Evolutionary conservation across 2,888 invertebrate species (phyloP).

Genomic region (Cantharis rufa): DNA sequence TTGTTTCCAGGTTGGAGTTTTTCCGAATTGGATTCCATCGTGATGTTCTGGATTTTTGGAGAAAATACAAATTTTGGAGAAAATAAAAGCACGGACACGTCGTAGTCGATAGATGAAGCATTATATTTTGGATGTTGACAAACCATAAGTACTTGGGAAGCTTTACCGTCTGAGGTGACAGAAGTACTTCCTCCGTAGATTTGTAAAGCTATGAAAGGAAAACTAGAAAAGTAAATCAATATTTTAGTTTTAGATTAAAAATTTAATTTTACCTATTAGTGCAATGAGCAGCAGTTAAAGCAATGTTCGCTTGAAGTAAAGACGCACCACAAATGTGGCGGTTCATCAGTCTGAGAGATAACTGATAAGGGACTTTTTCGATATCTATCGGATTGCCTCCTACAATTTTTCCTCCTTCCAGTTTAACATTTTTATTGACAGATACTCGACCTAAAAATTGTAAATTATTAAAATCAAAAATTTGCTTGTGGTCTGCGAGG

Average conservation of each 20-base stretch:
- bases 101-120: background rate
- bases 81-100: background rate
- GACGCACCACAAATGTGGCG: conserved; percentile 3
- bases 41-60: background rate
- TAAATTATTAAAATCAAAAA: no score
- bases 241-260: background rate
- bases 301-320: background rate
- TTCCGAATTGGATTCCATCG: background rate
- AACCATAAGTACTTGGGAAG: background rate
- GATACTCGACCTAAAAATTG: background rate
- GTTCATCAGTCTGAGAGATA: background rate
- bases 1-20: background rate
- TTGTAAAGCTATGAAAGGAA: background rate
- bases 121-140: background rate
- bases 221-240: background rate
- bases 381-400: conserved; percentile 1
- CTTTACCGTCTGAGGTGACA: background rate
- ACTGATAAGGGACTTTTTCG: conserved; percentile 9
- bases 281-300: conserved; percentile 15
- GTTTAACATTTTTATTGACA: background rate
- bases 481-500: no score
- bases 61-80: background rate
- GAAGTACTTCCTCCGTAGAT: conserved; percentile 1
- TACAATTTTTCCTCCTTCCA: conserved; percentile 8
- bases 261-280: background rate